Evolutionary conservation across 2,888 invertebrate genomes (phyloP).

Genomic region (Pollenia amentaria): DNA sequence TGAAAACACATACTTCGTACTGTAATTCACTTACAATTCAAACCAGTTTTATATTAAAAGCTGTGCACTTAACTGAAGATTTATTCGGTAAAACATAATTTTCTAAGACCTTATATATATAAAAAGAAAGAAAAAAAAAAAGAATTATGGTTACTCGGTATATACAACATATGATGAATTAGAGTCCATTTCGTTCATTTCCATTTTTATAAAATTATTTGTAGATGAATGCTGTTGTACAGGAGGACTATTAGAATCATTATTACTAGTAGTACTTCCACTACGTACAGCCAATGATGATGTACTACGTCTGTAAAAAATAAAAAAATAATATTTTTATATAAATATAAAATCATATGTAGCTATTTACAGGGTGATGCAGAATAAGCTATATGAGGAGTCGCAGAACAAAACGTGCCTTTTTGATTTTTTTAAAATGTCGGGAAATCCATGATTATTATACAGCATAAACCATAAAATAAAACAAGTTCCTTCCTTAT

Average conservation of each 20-base stretch:
- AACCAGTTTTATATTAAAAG: not conserved
- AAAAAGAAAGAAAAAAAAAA: not conserved
- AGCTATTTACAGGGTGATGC: too few relatives aligned
- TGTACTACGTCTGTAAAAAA: conserved; percentile 69
- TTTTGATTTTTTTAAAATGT: too few relatives aligned
- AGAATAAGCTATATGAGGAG: too few relatives aligned
- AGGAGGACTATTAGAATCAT: conserved; percentile 82
- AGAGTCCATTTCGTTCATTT: conserved; percentile 89
- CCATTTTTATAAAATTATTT: conserved; percentile 90
- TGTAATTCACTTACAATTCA: not conserved
- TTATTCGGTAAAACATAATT: not conserved
- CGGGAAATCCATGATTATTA: too few relatives aligned
- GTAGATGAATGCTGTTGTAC: conserved; percentile 86
- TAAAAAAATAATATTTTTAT: conserved; percentile 11
- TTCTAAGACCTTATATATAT: not conserved
- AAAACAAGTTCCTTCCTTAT: too few relatives aligned
- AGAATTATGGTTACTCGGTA: conserved; percentile 87
- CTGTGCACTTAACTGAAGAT: conserved; percentile 10
- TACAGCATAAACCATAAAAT: too few relatives aligned
- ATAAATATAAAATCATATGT: not conserved
- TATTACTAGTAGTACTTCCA: conserved; percentile 80
- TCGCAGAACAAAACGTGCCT: too few relatives aligned
- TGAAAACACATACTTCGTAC: conserved; percentile 1
- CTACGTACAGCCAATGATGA: conserved; percentile 46
- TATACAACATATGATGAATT: conserved; percentile 94